Percentiles rank a stretch among this genome's conserved stretches.
Conservation (phyloP, 2,888 invertebrate genomes). For the Cephus spinipes region DNA sequence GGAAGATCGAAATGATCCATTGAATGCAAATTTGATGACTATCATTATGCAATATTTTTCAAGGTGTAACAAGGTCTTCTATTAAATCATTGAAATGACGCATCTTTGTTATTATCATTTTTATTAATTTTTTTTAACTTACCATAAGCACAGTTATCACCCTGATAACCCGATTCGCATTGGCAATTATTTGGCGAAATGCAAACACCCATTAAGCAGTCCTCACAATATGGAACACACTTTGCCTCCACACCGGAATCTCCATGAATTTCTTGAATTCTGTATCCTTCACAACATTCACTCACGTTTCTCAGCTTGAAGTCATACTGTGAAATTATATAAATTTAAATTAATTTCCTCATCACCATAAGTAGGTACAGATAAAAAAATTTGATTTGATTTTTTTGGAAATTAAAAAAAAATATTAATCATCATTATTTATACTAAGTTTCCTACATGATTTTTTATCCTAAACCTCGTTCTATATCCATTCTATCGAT, state of each 20-base stretch:
- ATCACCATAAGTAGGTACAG: too few species aligned
- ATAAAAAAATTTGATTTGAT: too few species aligned
- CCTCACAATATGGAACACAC: slow-evolving; percentile 66
- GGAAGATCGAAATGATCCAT: background rate
- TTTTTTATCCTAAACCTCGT: too few species aligned
- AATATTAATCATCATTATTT: background rate
- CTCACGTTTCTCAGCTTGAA: slow-evolving; percentile 75
- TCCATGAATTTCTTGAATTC: slow-evolving; percentile 66
- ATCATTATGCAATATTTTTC: background rate
- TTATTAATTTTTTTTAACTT: slow-evolving; percentile 23
- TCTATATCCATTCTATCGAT: background rate
- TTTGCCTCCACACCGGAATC: slow-evolving; percentile 35
- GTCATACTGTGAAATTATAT: slow-evolving; percentile 71
- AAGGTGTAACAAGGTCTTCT: background rate
- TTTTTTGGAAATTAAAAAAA: background rate
- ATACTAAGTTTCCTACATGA: too few species aligned
- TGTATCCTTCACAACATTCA: slow-evolving; percentile 83
- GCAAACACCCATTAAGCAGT: slow-evolving; percentile 72
- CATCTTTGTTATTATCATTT: background rate
- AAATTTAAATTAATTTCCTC: too few species aligned
- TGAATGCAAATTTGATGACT: background rate
- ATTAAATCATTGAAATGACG: background rate
- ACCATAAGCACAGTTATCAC: slow-evolving; percentile 73
- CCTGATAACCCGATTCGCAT: slow-evolving; percentile 75
- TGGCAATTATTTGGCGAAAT: slow-evolving; percentile 70